These are phyloP conservation scores for Python bivittatus DNA, from an alignment of 2,113 vertebrate species.

Conservation along the genomic window DNA sequence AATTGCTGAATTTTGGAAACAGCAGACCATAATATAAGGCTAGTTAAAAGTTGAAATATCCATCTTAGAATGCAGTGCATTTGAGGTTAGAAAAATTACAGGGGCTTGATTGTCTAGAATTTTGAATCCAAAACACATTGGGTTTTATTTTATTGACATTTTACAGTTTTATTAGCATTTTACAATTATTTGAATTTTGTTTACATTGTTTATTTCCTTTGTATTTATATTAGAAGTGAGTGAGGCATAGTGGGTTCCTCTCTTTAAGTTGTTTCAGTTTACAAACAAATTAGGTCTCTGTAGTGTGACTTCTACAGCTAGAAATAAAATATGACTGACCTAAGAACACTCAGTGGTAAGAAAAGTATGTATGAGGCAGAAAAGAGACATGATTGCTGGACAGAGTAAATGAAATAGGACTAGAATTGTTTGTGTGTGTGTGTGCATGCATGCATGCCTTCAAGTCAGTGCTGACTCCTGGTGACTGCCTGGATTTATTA, in stretches of 20 bases:
- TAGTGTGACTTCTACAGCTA: neutral
- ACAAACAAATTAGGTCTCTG: neutral
- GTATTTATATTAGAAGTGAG: neutral
- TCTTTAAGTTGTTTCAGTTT: neutral
- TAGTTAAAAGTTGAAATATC: neutral
- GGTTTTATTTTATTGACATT: neutral
- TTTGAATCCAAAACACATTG: neutral
- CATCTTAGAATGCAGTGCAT: neutral
- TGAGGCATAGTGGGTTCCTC: neutral
- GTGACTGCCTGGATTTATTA: neutral
- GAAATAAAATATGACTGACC: neutral
- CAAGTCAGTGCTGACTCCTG: neutral
- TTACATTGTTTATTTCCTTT: neutral
- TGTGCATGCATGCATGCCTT: too few relatives aligned
- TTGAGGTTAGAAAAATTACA: neutral
- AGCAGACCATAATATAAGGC: neutral
- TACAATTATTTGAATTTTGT: neutral
- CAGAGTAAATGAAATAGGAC: neutral
- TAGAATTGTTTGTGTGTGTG: neutral
- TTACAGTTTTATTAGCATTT: neutral
- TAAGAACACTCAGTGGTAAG: neutral
- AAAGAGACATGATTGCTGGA: neutral
- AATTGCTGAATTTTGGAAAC: neutral
- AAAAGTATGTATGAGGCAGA: neutral
- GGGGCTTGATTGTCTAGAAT: neutral